Evolutionary conservation across 2,888 invertebrate species (phyloP), one percentile per base, ranked within the genome.

Genomic region (Helicoverpa assulta): DNA sequence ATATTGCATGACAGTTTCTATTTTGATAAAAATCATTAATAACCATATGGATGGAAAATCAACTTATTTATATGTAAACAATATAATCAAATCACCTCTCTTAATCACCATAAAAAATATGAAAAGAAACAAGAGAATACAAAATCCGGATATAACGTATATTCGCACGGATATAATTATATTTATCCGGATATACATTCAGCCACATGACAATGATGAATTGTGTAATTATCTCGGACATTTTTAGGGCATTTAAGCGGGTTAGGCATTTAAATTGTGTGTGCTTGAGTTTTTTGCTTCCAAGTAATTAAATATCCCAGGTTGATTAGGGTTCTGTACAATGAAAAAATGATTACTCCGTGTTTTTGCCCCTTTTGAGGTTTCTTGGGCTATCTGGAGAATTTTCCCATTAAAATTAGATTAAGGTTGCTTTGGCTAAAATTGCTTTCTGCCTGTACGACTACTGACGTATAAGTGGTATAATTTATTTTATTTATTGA

Each of bases 191-290:
- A 71, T 73, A 73, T 80, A 83, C 83, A 85, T 81, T 79, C 68
- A 67, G 54, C 67, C 78, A 76, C 77, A 81, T 81, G 88, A 88
- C 87, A 88, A 80, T 86, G 88, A 88, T 84, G 73, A 85, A 88
- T 88, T 78, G 81, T 83, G 82, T 88, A 86, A 86, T 87, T 88
- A 88, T 86, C 85, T 82, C 82, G 72, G 80, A 86, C 87, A 84
- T 85, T 88, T 87, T 86, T 83, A 80, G 85, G 87, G 80, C 75
- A 81, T 85, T 80, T 81, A 81, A 77, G 70, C 70, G 78, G 75
- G 76, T 83, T 76, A 73, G 78, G 70, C 71, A 78, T 83, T 83
- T 80, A 80, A 82, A 80, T 56, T 71, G 70, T 67, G 63, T 76
- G 81, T 60, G 57, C 51, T 51, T 51, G 63, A 63, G 51, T 80